A percentile compares a stretch with the other conserved stretches of the same genome.
Conservation (phyloP, 2,113 vertebrate species). For the Microcebus ravelobensis region DNA sequence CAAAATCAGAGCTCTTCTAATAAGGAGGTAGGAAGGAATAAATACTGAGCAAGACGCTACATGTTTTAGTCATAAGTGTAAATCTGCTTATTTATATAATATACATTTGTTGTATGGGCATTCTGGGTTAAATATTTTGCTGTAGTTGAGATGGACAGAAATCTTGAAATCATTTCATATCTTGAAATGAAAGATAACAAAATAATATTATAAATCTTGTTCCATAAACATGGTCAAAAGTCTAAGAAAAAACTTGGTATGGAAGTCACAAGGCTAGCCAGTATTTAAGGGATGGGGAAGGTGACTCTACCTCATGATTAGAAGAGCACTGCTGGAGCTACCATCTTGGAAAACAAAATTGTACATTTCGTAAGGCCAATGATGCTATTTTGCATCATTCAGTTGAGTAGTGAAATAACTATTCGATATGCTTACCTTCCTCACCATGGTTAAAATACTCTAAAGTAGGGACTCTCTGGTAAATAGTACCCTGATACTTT, state of each 20-base stretch:
- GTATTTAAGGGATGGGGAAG: neutral
- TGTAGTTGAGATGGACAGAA: neutral
- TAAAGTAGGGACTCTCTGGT: neutral
- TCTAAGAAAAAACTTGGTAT: neutral
- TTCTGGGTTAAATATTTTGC: neutral
- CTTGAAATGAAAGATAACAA: neutral
- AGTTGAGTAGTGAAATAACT: neutral
- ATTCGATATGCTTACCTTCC: rapidly evolving
- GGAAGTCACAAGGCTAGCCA: neutral
- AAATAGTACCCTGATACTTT: neutral
- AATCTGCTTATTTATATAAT: neutral
- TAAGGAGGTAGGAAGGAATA: neutral
- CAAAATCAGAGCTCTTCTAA: neutral
- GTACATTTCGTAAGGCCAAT: neutral
- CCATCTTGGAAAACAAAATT: neutral
- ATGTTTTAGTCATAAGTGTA: neutral
- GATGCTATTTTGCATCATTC: neutral
- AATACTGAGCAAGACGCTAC: neutral
- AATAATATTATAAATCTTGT: neutral
- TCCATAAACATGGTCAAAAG: neutral
- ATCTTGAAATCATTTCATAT: neutral
- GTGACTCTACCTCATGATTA: too few species aligned
- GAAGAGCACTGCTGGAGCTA: neutral
- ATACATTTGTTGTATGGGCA: neutral
- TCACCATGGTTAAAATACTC: neutral